These are phyloP conservation scores for Enteromius mattozi DNA, from an alignment of 2,797 vertebrate species.

Conservation along the genomic window DNA sequence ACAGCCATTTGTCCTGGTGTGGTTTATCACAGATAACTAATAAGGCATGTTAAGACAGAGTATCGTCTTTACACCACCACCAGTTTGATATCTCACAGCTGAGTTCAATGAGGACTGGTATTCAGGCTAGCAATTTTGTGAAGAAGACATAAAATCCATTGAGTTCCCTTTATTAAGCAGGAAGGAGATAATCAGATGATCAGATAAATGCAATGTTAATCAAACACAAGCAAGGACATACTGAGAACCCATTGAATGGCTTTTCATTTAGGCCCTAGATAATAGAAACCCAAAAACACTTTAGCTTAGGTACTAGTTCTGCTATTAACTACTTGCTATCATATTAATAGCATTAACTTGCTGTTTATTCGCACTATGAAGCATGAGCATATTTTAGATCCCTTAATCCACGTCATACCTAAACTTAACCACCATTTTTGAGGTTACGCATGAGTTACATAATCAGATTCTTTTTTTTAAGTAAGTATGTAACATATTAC, in stretches of 20 bases:
- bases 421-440: too few relatives aligned
- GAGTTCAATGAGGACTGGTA: background rate
- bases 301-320: background rate
- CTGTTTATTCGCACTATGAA: too few relatives aligned
- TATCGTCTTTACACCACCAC: background rate
- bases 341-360: too few relatives aligned
- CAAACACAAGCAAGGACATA: background rate
- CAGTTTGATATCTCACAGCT: background rate
- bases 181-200: slow-evolving; percentile 3
- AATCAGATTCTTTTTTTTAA: too few relatives aligned
- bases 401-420: too few relatives aligned
- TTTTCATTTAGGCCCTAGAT: background rate
- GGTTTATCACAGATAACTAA: slow-evolving; percentile 4
- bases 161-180: background rate
- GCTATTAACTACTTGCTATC: too few relatives aligned
- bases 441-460: too few relatives aligned
- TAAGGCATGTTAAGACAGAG: background rate
- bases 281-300: background rate
- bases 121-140: background rate
- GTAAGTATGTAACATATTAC: too few relatives aligned
- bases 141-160: background rate
- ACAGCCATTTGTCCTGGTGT: background rate
- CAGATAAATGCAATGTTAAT: background rate
- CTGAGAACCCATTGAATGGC: background rate
- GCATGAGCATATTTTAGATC: too few relatives aligned